These are phyloP conservation scores for Chlamydotis undulata DNA, from an alignment of 2,113 vertebrate species.

Conservation along the genomic window DNA sequence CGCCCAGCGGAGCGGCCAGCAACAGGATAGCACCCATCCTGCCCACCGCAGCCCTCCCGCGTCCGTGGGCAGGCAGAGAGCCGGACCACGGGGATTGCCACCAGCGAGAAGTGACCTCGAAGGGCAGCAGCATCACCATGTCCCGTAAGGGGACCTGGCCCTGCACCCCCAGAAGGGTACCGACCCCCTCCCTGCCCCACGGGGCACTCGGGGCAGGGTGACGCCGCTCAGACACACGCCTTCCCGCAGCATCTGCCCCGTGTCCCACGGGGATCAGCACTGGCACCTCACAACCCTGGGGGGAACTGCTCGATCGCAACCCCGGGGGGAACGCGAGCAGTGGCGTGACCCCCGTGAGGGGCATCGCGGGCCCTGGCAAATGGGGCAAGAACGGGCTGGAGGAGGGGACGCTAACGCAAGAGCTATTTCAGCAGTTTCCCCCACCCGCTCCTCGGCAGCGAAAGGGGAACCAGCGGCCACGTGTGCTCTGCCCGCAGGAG, in stretches of 20 bases:
- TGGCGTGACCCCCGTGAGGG: accelerated
- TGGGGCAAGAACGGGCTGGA: neutral
- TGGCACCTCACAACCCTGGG: accelerated
- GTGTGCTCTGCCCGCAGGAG: neutral
- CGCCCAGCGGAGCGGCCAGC: neutral
- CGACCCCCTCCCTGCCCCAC: neutral
- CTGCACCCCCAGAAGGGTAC: no score
- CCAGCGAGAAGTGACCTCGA: neutral
- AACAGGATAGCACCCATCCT: accelerated
- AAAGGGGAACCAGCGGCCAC: conserved; percentile 4
- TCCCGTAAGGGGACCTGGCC: neutral
- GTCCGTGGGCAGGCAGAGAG: neutral
- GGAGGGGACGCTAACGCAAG: neutral
- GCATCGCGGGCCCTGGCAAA: neutral
- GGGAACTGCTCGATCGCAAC: neutral
- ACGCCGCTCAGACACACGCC: accelerated
- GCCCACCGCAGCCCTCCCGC: accelerated
- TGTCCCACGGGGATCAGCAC: neutral
- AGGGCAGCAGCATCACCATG: neutral
- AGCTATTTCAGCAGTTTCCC: conserved; percentile 5
- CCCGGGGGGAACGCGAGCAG: accelerated
- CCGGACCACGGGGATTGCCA: accelerated
- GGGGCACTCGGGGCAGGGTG: accelerated
- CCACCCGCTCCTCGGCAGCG: neutral
- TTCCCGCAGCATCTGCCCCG: neutral